A percentile compares a stretch with the other conserved stretches of the same genome.
Conservation (phyloP, 2,888 invertebrate species). For the Rhorus exstirpatorius region DNA sequence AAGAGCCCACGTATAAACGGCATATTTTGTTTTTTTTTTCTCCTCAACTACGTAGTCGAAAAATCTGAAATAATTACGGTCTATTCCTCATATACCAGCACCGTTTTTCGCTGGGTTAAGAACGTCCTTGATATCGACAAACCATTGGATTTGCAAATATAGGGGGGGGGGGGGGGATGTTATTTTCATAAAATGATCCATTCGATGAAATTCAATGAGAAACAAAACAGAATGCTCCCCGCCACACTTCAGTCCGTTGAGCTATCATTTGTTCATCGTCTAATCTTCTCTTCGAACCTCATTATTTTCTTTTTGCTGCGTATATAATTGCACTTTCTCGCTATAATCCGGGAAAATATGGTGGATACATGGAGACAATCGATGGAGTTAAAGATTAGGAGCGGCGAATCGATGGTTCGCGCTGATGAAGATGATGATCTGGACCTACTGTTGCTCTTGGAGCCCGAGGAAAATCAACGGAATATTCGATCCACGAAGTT, state of each 20-base stretch:
- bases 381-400: not conserved
- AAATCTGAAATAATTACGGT: too few relatives aligned
- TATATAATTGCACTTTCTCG: not conserved
- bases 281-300: not conserved
- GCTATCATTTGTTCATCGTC: constrained; percentile 2
- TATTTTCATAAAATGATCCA: too few relatives aligned
- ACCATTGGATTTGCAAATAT: too few relatives aligned
- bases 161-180: too few relatives aligned
- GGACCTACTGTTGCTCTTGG: constrained; percentile 5
- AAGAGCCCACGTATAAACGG: too few relatives aligned
- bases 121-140: too few relatives aligned
- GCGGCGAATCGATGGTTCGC: not conserved
- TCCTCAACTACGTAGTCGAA: too few relatives aligned
- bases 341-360: constrained; percentile 5
- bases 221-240: too few relatives aligned
- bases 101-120: too few relatives aligned
- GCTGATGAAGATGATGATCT: not conserved
- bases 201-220: too few relatives aligned
- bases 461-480: not conserved
- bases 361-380: constrained; percentile 23
- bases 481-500: not conserved
- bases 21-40: too few relatives aligned
- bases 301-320: not conserved
- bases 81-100: too few relatives aligned
- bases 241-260: constrained; percentile 17